Evolutionary conservation across 2,888 invertebrate species (phyloP).

Genomic region (Aleiodes testaceus): DNA sequence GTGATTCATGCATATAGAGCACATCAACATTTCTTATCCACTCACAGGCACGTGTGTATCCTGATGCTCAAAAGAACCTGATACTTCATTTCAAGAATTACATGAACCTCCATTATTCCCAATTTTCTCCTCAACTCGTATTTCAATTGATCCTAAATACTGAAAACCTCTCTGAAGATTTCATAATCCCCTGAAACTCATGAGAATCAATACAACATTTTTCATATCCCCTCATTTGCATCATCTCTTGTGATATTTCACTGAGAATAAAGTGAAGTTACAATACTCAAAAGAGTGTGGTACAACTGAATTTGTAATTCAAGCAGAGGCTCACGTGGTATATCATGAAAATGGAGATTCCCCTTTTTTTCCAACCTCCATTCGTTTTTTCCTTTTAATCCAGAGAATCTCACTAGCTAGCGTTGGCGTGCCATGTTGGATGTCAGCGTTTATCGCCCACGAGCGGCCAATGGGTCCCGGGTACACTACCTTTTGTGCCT

Average conservation of each 20-base stretch:
- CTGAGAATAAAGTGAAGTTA: too few relatives aligned
- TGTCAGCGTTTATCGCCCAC: slow-evolving; percentile 59
- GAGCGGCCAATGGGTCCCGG: slow-evolving; percentile 42
- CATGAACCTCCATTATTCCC: background rate
- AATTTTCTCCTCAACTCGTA: too few relatives aligned
- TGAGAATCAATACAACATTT: slow-evolving; percentile 11
- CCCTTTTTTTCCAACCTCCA: background rate
- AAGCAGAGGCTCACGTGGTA: background rate
- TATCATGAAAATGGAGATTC: slow-evolving; percentile 1
- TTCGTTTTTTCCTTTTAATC: background rate
- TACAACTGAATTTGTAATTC: slow-evolving; percentile 1
- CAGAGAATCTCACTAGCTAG: background rate
- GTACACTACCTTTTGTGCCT: too few relatives aligned
- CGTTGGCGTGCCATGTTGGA: slow-evolving; percentile 31
- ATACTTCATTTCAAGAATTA: background rate
- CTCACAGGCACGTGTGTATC: slow-evolving; percentile 48
- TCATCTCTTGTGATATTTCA: background rate
- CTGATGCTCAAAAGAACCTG: background rate
- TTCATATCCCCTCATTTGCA: background rate
- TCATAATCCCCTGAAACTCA: background rate
- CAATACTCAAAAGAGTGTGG: background rate
- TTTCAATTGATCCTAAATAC: too few relatives aligned
- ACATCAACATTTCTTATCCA: slow-evolving; percentile 58
- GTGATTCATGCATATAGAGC: slow-evolving; percentile 56
- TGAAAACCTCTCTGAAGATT: too few relatives aligned